Percentiles rank a stretch among this genome's conserved stretches.
phyloP scores from a whole-genome alignment of 2,888 invertebrate species.

The Tetrapedia diversipes region DNA sequence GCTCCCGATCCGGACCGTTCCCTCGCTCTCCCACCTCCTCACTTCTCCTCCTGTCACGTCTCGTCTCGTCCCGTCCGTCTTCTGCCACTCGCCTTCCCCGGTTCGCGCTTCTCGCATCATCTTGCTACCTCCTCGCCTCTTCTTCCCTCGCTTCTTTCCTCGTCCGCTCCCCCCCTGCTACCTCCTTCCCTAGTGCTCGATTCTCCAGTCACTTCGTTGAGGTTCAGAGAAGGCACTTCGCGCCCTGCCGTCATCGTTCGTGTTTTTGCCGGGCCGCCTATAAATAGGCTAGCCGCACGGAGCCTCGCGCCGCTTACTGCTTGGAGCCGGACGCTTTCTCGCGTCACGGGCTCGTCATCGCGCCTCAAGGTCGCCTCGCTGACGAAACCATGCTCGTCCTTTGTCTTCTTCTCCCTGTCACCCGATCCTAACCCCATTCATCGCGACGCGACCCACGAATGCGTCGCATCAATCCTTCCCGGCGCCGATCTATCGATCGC shows the following conservation, averaged over 20 bases:
- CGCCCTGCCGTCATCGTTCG: constrained; percentile 73
- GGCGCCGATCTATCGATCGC: no score
- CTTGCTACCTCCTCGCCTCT: constrained; percentile 14
- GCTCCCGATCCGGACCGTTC: constrained; percentile 53
- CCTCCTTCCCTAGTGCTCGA: constrained; percentile 32
- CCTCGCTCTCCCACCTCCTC: constrained; percentile 27
- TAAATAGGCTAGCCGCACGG: constrained; percentile 71
- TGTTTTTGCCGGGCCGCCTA: constrained; percentile 74
- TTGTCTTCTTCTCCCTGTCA: constrained; percentile 18
- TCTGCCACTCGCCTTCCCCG: constrained; percentile 26
- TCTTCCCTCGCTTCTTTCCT: constrained; percentile 21
- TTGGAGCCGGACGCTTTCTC: constrained; percentile 61
- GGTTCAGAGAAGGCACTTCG: constrained; percentile 66
- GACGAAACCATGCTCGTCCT: constrained; percentile 43
- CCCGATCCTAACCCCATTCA: background rate
- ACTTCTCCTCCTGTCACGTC: constrained; percentile 7
- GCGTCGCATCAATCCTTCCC: no score
- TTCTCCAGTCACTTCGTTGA: constrained; percentile 55
- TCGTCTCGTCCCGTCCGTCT: constrained; percentile 22
- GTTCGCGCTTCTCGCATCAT: constrained; percentile 16
- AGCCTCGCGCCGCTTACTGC: constrained; percentile 43
- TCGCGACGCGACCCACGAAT: background rate
- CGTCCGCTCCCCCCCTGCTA: constrained; percentile 4
- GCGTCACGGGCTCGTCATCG: constrained; percentile 68
- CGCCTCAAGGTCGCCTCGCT: constrained; percentile 68